Evolutionary conservation across 2,797 vertebrate genomes (phyloP).

Genomic region (Monodelphis domestica): DNA sequence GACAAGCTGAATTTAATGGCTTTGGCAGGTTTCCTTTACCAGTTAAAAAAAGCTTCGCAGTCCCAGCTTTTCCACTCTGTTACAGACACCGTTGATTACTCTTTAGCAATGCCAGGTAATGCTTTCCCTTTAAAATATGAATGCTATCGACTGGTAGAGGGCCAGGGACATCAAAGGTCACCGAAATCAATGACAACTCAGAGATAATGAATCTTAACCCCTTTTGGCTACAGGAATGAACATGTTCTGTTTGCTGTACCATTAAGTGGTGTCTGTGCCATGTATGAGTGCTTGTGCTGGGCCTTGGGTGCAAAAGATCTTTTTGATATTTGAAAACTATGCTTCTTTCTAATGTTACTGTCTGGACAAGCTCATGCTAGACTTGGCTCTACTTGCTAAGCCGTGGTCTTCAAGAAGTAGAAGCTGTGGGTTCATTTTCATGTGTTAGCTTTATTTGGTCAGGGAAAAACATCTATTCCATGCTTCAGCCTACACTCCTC

Average conservation of each 20-base stretch:
- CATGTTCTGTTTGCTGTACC: not conserved
- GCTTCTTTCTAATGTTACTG: fast-evolving
- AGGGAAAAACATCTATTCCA: not conserved
- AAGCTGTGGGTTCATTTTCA: not conserved
- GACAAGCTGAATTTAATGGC: constrained; percentile 93
- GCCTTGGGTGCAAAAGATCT: not conserved
- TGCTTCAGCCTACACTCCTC: not conserved
- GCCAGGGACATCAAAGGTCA: not conserved
- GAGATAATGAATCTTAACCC: not conserved
- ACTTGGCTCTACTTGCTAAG: not conserved
- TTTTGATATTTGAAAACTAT: not conserved
- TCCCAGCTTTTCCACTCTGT: constrained; percentile 95
- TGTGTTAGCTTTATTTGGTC: not conserved
- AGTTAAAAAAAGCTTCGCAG: constrained; percentile 96
- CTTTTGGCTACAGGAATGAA: not conserved
- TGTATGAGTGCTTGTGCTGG: not conserved
- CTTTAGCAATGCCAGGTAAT: constrained; percentile 95
- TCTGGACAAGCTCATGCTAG: not conserved
- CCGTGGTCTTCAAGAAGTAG: not conserved
- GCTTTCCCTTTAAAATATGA: not conserved
- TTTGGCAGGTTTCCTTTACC: constrained; percentile 94
- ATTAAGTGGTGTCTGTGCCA: not conserved
- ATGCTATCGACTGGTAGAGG: not conserved
- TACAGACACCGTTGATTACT: constrained; percentile 94
- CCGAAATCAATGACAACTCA: not conserved